Evolutionary conservation across 2,888 invertebrate species (phyloP).

Genomic region (Laothoe populi): DNA sequence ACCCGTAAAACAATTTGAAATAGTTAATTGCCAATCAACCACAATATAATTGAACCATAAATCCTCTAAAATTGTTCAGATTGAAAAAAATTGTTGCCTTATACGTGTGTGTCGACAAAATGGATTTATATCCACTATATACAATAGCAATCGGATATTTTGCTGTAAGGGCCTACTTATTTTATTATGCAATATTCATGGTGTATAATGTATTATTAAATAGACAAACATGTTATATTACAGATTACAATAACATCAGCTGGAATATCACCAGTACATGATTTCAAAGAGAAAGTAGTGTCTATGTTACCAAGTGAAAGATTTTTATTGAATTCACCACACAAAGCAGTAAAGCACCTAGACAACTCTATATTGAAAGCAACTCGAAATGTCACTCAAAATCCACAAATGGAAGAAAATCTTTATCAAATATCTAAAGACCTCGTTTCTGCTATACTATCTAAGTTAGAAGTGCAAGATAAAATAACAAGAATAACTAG

Average conservation of each 20-base stretch:
- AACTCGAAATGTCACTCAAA: slow-evolving; percentile 75
- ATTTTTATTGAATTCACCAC: slow-evolving; percentile 60
- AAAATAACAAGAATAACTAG: slow-evolving; percentile 78
- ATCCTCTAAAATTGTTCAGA: not conserved
- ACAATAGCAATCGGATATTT: slow-evolving; percentile 4
- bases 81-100: not conserved
- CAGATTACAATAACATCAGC: slow-evolving; percentile 54
- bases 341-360: slow-evolving; percentile 68
- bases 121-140: slow-evolving; percentile 10
- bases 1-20: slow-evolving; percentile 9
- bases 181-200: slow-evolving; percentile 15
- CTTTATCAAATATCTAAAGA: slow-evolving; percentile 76
- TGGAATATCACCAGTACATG: slow-evolving; percentile 76
- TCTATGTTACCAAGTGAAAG: slow-evolving; percentile 53
- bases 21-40: slow-evolving; percentile 26
- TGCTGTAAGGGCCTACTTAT: slow-evolving; percentile 3
- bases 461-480: slow-evolving; percentile 76
- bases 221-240: slow-evolving; percentile 34
- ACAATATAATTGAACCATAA: not conserved
- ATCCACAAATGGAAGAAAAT: slow-evolving; percentile 72
- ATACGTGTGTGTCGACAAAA: slow-evolving; percentile 4
- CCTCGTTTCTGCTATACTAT: slow-evolving; percentile 72
- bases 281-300: slow-evolving; percentile 62
- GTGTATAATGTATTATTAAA: not conserved
- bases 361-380: slow-evolving; percentile 66